Evolutionary conservation across 2,113 vertebrate genomes (phyloP), one percentile per base, ranked within the genome.

Genomic region (Myxocyprinus asiaticus): DNA sequence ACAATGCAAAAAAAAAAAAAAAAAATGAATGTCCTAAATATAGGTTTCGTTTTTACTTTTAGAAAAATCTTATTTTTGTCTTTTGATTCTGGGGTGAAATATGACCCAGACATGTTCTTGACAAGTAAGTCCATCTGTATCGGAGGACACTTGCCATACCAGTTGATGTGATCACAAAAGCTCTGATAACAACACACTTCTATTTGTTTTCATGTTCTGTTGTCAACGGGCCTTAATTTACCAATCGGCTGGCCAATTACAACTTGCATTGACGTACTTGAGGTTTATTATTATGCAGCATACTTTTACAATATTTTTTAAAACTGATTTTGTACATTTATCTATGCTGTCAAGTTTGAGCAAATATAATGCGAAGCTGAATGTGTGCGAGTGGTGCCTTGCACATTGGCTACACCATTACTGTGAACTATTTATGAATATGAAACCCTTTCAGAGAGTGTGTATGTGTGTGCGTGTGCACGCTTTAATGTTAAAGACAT

Each of bases 391-490:
- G 61, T 75, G 80, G 62, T 17, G 65, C 63, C 53, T 77, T 79
- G 77, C 47, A 65, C 45, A 47, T 51, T 10, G n/a, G 68, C 78
- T 77, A 77, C 73, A 79, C 75, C 61, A 53, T 76, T 82, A 87
- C 86, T 87, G 86, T 87, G 86, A 86, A 87, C 75, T 81, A 84
- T 87, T 86, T 86, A 80, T 85, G 69, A 79, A 68, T 58, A 67
- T 33, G 59, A 77, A 70, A 82, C 12, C 22, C 55, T 53, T 78
- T 66, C 51, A 5, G 17, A 59, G 72, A 61, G 51, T 44, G 66
- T 50, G 43, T 43, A 65, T 61, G 48, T 63, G 51, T 44, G 66
- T 50, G 43, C 17, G 71, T 61, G 48, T 63, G 79, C 15, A 47
- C 14, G 58, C 33, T 77, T 82, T 67, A 67, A 80, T 70, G 58